A percentile compares a stretch with the other conserved stretches of the same genome.
phyloP scores from a whole-genome alignment of 2,113 vertebrate species.

The Eretmochelys imbricata region DNA sequence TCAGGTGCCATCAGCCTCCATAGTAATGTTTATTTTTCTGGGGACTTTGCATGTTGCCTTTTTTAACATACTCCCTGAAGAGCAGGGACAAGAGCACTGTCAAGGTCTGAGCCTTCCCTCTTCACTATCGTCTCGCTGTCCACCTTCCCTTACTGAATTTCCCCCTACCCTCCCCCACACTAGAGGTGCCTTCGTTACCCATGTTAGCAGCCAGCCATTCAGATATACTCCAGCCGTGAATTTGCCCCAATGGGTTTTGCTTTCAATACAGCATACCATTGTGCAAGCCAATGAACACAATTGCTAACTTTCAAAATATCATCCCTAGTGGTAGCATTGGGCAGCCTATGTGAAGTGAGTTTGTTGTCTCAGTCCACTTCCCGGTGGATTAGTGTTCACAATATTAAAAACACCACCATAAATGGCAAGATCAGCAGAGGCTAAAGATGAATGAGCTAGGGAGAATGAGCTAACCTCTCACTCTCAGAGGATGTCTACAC shows the following conservation, averaged over 20 bases:
- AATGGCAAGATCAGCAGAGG: background rate
- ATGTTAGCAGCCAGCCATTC: constrained; percentile 22
- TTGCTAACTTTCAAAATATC: constrained; percentile 14
- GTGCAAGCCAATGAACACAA: background rate
- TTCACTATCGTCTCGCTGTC: constrained; percentile 17
- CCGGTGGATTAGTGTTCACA: background rate
- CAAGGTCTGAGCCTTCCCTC: constrained; percentile 34
- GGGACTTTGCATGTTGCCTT: constrained; percentile 29
- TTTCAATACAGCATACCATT: constrained; percentile 13
- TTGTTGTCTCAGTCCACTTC: background rate
- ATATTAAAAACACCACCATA: background rate
- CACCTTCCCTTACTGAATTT: constrained; percentile 35
- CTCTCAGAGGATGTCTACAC: background rate
- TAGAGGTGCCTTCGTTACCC: background rate
- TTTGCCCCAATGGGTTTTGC: constrained; percentile 12
- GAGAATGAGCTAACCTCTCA: background rate
- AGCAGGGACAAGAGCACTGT: constrained; percentile 27
- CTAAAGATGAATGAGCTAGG: background rate
- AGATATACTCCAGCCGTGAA: constrained; percentile 46
- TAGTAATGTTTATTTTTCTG: constrained; percentile 46
- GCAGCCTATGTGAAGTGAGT: background rate
- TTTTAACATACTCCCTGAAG: constrained; percentile 34
- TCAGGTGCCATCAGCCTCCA: background rate
- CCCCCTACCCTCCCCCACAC: background rate
- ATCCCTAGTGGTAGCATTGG: fast-evolving